phyloP scores from a whole-genome alignment of 2,888 invertebrate genomes.

The Eumerus sabulonum region DNA sequence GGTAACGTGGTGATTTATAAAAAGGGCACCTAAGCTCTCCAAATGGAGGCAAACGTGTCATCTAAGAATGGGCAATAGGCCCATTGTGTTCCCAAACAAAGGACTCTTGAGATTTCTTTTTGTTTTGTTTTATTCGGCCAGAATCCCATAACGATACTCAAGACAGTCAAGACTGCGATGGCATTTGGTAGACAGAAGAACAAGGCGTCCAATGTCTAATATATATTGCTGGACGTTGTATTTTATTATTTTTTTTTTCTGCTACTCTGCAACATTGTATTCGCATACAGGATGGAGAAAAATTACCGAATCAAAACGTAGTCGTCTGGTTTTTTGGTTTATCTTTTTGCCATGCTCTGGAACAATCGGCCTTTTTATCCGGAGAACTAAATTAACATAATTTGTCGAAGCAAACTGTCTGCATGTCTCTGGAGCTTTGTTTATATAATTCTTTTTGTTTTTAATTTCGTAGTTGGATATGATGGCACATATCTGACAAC shows the following conservation, averaged over 20 bases:
- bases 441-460: background rate
- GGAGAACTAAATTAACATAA: conserved; percentile 51
- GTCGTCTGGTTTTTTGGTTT: conserved; percentile 43
- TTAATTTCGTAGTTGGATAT: too few species aligned
- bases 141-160: background rate
- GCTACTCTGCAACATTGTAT: conserved; percentile 32
- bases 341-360: conserved; percentile 9
- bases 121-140: conserved; percentile 4
- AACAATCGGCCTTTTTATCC: conserved; percentile 52
- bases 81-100: conserved; percentile 47
- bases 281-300: too few species aligned
- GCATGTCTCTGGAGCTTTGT: conserved; percentile 5
- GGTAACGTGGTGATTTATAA: too few species aligned
- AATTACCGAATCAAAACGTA: conserved; percentile 30
- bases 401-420: conserved; percentile 27
- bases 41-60: too few species aligned
- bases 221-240: too few species aligned
- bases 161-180: too few species aligned
- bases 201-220: conserved; percentile 9
- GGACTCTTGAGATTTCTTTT: conserved; percentile 17
- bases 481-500: too few species aligned
- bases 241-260: background rate
- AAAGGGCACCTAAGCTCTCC: too few species aligned
- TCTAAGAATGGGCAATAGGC: conserved; percentile 33
- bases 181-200: conserved; percentile 30